Conservation (phyloP, 2,113 vertebrate genomes). For the Toxotes jaculatrix region DNA sequence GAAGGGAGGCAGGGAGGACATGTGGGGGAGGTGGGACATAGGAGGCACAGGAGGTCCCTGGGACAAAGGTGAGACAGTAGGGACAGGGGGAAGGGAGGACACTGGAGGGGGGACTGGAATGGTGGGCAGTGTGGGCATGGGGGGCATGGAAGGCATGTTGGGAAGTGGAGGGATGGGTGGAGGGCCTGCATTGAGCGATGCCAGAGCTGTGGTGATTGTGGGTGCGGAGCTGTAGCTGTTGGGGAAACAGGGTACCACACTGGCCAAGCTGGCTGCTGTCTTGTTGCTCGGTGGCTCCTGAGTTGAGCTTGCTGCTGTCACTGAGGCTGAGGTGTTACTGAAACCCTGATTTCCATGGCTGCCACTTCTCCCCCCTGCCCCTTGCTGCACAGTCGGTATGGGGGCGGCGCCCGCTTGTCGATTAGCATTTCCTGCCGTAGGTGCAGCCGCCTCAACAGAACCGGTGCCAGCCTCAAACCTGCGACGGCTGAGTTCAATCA, state of each 20-base stretch:
- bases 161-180: conserved; percentile 95
- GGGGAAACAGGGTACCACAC: conserved; percentile 90
- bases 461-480: conserved; percentile 93
- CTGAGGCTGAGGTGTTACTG: conserved; percentile 88
- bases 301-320: conserved; percentile 88
- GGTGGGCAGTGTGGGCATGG: conserved; percentile 93
- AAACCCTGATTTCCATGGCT: conserved; percentile 91
- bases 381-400: conserved; percentile 80
- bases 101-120: conserved; percentile 95
- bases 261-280: conserved; percentile 86
- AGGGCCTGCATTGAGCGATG: conserved; percentile 90
- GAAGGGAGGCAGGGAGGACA: conserved; percentile 92
- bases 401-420: conserved; percentile 87
- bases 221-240: conserved; percentile 93
- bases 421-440: conserved; percentile 87
- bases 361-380: conserved; percentile 86
- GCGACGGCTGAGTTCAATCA: conserved; percentile 99
- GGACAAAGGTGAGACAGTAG: conserved; percentile 90
- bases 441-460: conserved; percentile 87
- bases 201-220: conserved; percentile 85
- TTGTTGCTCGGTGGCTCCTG: conserved; percentile 91
- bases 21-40: conserved; percentile 91
- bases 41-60: conserved; percentile 92
- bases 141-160: conserved; percentile 92
- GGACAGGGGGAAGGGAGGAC: conserved; percentile 92